Percentiles rank a stretch among this genome's conserved stretches.
Evolutionary conservation across 2,797 vertebrate genomes (phyloP).

Genomic region (Pipistrellus pipistrellus): DNA sequence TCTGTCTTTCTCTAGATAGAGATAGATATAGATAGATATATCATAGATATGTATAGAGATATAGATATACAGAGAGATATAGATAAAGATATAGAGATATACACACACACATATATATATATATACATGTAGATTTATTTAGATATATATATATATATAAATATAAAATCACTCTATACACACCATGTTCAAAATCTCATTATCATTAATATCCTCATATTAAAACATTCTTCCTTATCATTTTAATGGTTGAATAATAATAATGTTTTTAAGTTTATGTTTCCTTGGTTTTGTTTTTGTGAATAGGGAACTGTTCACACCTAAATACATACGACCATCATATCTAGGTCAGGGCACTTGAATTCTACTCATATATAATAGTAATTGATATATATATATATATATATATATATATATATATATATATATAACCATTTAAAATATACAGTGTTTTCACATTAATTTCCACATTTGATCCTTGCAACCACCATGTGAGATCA

Average conservation of each 20-base stretch:
- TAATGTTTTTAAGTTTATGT: neutral
- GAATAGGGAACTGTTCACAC: neutral
- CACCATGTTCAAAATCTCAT: slow-evolving; percentile 36
- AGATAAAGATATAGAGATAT: no score
- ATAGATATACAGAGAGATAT: no score
- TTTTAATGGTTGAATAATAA: slow-evolving; percentile 44
- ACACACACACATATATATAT: no score
- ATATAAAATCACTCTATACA: neutral
- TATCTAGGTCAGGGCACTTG: slow-evolving; percentile 4
- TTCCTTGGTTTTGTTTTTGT: slow-evolving; percentile 36
- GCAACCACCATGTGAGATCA: neutral
- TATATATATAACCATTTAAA: neutral
- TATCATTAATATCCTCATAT: slow-evolving; percentile 12
- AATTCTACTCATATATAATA: neutral
- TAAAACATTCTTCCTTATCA: slow-evolving; percentile 28
- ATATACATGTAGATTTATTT: no score
- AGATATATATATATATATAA: no score
- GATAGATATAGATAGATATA: no score
- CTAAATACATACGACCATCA: neutral
- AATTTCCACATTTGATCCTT: neutral
- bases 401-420: neutral
- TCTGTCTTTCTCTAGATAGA: neutral
- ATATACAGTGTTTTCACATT: neutral
- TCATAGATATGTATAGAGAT: no score
- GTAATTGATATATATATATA: neutral